A percentile compares a stretch with the other conserved stretches of the same genome.
phyloP scores from a whole-genome alignment of 2,888 invertebrate species.

The Bugulina stolonifera region DNA sequence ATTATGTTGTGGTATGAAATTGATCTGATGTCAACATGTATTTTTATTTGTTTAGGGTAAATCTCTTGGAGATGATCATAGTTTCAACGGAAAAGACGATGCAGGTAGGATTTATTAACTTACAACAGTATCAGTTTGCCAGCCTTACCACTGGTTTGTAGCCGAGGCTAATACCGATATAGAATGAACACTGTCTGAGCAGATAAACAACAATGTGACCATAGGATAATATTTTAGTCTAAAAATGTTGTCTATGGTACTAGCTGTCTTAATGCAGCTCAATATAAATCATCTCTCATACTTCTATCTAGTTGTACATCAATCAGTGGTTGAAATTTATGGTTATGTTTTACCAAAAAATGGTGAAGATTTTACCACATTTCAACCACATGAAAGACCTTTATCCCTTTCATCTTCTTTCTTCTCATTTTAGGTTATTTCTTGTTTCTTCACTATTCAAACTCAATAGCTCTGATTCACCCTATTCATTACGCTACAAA shows the following conservation, averaged over 20 bases:
- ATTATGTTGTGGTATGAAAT: too few species aligned
- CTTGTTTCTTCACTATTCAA: neutral
- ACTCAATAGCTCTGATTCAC: neutral
- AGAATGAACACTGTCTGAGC: too few species aligned
- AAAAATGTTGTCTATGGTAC: too few species aligned
- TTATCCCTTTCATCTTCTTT: slow-evolving; percentile 1
- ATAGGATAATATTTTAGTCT: too few species aligned
- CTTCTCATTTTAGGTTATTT: slow-evolving; percentile 19
- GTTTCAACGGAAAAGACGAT: slow-evolving; percentile 17
- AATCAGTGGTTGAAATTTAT: slow-evolving; percentile 18
- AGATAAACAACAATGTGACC: too few species aligned
- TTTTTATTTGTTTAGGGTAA: too few species aligned
- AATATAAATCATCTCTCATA: slow-evolving; percentile 12
- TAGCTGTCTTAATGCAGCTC: too few species aligned
- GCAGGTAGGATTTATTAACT: slow-evolving; percentile 5
- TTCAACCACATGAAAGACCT: slow-evolving; percentile 24
- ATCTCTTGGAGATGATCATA: slow-evolving; percentile 7
- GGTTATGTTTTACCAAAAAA: slow-evolving; percentile 26
- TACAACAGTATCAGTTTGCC: too few species aligned
- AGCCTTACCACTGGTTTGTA: too few species aligned
- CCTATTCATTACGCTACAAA: neutral
- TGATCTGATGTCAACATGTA: too few species aligned
- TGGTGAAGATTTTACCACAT: slow-evolving; percentile 21
- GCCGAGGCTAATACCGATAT: too few species aligned
- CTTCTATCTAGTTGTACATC: slow-evolving; percentile 1